Evolutionary conservation across 2,888 invertebrate genomes (phyloP).

Genomic region (Calameuta pallipes): DNA sequence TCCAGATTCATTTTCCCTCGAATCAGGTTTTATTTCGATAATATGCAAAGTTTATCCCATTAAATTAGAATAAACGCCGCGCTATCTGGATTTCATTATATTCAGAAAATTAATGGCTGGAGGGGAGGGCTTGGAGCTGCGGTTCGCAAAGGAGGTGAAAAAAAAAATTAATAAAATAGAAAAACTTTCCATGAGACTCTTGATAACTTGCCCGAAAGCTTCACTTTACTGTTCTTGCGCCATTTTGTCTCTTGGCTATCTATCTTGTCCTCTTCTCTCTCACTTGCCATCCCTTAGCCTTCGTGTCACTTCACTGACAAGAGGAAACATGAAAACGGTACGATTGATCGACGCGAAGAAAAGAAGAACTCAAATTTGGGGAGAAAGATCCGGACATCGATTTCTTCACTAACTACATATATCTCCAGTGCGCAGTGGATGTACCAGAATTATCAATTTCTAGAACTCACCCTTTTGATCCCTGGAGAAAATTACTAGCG

Average conservation of each 20-base stretch:
- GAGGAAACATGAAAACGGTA: neutral
- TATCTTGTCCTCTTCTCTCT: neutral
- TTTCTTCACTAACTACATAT: neutral
- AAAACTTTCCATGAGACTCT: neutral
- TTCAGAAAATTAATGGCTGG: neutral
- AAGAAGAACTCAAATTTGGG: neutral
- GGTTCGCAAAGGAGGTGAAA: neutral
- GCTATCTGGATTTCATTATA: conserved; percentile 17
- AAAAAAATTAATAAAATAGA: neutral
- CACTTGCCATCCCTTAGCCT: neutral
- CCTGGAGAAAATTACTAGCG: neutral
- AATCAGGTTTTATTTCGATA: conserved; percentile 17
- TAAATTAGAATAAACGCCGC: conserved; percentile 16
- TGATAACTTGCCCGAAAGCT: neutral
- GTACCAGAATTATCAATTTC: neutral
- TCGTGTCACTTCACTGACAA: neutral
- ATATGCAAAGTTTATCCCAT: conserved; percentile 16
- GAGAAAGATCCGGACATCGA: neutral
- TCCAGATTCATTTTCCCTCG: conserved; percentile 10
- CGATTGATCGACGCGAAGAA: neutral
- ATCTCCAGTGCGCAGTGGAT: neutral
- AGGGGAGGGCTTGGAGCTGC: neutral
- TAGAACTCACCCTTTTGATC: neutral
- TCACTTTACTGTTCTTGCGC: neutral
- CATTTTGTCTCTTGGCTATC: neutral